These are phyloP conservation scores for Venustaconcha ellipsiformis DNA, from an alignment of 1,140 invertebrate genomes.

Conservation along the genomic window DNA sequence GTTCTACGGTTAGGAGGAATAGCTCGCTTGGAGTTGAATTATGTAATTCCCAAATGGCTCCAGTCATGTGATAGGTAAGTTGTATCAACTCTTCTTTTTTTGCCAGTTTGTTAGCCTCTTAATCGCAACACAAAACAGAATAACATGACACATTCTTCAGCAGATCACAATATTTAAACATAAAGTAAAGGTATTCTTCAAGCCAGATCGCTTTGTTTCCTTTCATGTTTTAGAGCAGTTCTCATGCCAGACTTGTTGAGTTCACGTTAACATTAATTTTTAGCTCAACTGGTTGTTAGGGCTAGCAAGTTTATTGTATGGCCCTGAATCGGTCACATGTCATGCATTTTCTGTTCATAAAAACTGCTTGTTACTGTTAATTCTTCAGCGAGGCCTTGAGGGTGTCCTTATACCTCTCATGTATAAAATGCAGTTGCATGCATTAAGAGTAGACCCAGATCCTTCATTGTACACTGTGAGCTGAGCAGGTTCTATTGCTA, in stretches of 20 bases:
- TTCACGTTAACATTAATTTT: no score
- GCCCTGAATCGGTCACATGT: no score
- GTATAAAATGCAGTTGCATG: no score
- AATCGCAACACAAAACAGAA: neutral
- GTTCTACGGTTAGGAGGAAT: constrained; percentile 79
- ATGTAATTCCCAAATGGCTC: constrained; percentile 77
- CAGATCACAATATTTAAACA: neutral
- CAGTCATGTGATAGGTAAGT: constrained; percentile 71
- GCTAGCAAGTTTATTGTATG: no score
- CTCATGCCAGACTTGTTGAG: neutral
- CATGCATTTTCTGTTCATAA: no score
- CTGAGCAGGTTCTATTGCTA: no score
- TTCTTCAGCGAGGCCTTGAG: no score
- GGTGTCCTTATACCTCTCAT: no score
- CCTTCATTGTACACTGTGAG: no score
- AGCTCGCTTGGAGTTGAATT: constrained; percentile 89
- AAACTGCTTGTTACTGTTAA: no score
- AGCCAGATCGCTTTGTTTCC: neutral
- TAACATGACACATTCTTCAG: neutral
- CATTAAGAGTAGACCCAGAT: no score
- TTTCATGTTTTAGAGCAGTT: neutral
- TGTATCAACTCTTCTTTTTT: neutral
- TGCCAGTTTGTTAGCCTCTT: neutral
- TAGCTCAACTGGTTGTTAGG: no score
- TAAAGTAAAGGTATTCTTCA: neutral